A percentile compares a stretch with the other conserved stretches of the same genome.
These are phyloP conservation scores for Melanogrammus aeglefinus DNA, from an alignment of 2,797 vertebrate genomes.

Conservation along the genomic window DNA sequence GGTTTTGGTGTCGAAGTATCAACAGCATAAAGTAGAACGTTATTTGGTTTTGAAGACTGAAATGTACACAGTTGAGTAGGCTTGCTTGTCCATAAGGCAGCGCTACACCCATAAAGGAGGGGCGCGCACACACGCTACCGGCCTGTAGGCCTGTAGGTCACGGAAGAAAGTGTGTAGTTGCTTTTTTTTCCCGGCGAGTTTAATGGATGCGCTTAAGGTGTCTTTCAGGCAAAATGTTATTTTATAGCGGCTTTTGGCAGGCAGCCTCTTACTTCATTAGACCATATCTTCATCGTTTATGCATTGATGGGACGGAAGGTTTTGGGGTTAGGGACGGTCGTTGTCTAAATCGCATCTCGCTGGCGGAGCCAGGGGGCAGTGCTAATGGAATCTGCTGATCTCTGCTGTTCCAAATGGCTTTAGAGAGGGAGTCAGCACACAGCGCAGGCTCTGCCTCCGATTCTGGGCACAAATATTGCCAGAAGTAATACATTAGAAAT, in stretches of 20 bases:
- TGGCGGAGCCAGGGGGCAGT: constrained; percentile 74
- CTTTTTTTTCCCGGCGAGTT: constrained; percentile 48
- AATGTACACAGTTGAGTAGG: constrained; percentile 12
- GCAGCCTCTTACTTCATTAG: constrained; percentile 76
- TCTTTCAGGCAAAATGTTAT: constrained; percentile 69
- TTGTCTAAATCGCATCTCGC: constrained; percentile 74
- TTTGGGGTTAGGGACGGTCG: constrained; percentile 72
- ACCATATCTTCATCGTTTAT: constrained; percentile 75
- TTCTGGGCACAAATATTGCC: constrained; percentile 54
- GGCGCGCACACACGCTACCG: constrained; percentile 12
- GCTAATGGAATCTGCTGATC: constrained; percentile 75
- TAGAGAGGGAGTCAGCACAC: constrained; percentile 43
- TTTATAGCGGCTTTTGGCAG: constrained; percentile 74
- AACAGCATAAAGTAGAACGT: not conserved
- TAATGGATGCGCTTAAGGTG: constrained; percentile 67
- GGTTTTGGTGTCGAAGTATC: not conserved
- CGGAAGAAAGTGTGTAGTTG: constrained; percentile 3
- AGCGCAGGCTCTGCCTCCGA: constrained; percentile 56
- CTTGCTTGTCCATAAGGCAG: constrained; percentile 40
- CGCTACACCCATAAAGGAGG: not conserved
- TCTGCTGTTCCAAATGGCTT: constrained; percentile 63
- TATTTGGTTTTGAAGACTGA: not conserved
- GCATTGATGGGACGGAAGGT: constrained; percentile 70
- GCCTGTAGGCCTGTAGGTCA: constrained; percentile 29
- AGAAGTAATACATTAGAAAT: constrained; percentile 63